Percentiles rank a stretch among this genome's conserved stretches.
phyloP scores from a whole-genome alignment of 2,888 invertebrate genomes.

The Labia minor region DNA sequence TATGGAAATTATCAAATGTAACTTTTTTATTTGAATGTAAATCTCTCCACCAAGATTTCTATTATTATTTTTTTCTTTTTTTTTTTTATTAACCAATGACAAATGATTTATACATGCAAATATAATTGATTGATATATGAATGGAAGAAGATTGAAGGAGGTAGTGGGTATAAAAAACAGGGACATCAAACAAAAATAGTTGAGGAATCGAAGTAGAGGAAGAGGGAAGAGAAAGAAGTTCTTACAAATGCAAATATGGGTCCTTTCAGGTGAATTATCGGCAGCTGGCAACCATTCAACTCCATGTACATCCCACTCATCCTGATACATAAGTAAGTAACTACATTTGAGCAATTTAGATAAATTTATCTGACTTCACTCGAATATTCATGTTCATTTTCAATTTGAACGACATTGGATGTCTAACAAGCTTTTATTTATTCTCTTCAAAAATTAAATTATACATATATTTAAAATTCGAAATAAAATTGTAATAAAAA shows the following conservation, averaged over 20 bases:
- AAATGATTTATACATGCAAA: too few relatives aligned
- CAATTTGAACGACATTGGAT: neutral
- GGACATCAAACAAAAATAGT: constrained; percentile 27
- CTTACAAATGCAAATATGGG: neutral
- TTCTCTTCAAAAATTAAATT: neutral
- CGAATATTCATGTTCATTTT: neutral
- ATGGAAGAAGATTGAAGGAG: too few relatives aligned
- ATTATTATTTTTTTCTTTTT: too few relatives aligned
- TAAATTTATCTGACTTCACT: neutral
- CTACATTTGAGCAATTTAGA: neutral
- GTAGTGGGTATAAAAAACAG: constrained; percentile 27
- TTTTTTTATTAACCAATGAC: too few relatives aligned
- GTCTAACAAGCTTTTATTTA: neutral
- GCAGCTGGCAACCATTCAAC: constrained; percentile 6
- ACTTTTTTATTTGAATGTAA: too few relatives aligned
- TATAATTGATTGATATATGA: too few relatives aligned
- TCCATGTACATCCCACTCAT: neutral
- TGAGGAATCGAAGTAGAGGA: too few relatives aligned
- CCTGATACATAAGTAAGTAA: neutral
- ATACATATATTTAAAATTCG: too few relatives aligned
- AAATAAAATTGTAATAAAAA: too few relatives aligned
- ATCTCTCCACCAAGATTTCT: too few relatives aligned
- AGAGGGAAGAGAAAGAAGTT: neutral
- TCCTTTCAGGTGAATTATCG: neutral
- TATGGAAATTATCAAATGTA: too few relatives aligned